Evolutionary conservation across 2,888 invertebrate genomes (phyloP).

Genomic region (Trachelus stipa): DNA sequence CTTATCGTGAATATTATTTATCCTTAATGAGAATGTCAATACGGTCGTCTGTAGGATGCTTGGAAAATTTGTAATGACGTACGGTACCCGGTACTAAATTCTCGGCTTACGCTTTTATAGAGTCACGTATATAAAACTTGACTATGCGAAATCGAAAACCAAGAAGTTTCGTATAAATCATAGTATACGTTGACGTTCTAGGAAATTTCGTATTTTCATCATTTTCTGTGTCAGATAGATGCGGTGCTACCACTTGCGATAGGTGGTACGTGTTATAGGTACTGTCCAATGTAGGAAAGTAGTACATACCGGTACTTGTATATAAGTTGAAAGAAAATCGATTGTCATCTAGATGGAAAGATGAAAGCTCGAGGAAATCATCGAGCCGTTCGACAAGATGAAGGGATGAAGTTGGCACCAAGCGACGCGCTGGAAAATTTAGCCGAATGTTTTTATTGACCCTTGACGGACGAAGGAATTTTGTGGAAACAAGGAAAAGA

Average conservation of each 20-base stretch:
- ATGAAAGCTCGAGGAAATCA: neutral
- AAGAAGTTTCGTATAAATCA: neutral
- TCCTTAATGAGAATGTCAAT: neutral
- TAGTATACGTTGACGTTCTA: neutral
- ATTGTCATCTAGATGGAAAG: neutral
- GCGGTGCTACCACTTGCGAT: neutral
- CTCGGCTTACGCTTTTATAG: neutral
- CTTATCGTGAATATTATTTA: neutral
- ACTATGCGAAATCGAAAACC: neutral
- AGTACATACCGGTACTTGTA: neutral
- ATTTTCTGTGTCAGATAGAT: neutral
- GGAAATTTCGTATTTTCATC: neutral
- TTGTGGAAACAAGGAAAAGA: neutral
- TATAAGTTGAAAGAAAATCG: neutral
- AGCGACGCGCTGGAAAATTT: neutral
- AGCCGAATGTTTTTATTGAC: neutral
- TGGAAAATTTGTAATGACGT: neutral
- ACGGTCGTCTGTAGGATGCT: neutral
- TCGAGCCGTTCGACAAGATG: neutral
- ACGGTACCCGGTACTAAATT: neutral
- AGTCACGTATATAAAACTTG: neutral
- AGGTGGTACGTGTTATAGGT: neutral
- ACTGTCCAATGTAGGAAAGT: neutral
- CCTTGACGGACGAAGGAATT: neutral
- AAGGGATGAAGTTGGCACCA: neutral